Evolutionary conservation across 2,888 invertebrate species (phyloP).

Genomic region (Chromoteleia sp.): DNA sequence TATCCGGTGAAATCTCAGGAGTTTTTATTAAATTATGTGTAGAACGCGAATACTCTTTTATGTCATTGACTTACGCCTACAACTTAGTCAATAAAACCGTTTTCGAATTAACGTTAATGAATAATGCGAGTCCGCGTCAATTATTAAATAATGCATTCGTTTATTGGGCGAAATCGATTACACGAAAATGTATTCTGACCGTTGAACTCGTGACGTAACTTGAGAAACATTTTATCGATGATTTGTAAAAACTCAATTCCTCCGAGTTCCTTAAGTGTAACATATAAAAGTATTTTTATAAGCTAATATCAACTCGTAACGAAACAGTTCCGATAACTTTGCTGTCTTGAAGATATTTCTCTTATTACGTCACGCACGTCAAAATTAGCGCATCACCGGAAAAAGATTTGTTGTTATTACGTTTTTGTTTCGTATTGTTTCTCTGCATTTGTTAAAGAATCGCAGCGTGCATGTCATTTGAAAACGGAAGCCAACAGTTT

Average conservation of each 20-base stretch:
- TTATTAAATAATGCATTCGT: conserved; percentile 32
- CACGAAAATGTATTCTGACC: conserved; percentile 65
- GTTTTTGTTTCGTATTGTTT: conserved; percentile 82
- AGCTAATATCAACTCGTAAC: not conserved
- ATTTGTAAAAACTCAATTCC: conserved; percentile 8
- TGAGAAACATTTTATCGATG: conserved; percentile 23
- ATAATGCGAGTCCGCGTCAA: conserved; percentile 30
- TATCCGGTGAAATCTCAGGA: conserved; percentile 56
- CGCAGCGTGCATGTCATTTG: conserved; percentile 59
- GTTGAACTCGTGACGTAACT: conserved; percentile 58
- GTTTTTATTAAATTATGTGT: conserved; percentile 31
- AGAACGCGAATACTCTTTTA: conserved; percentile 49
- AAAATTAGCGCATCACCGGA: conserved; percentile 53
- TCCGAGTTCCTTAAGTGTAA: conserved; percentile 32
- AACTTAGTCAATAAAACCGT: conserved; percentile 31
- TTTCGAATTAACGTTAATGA: conserved; percentile 1
- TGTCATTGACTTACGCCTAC: conserved; percentile 48
- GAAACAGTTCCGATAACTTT: not conserved
- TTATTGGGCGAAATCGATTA: conserved; percentile 47
- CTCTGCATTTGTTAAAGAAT: conserved; percentile 80
- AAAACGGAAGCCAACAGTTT: conserved; percentile 15
- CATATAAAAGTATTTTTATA: conserved; percentile 59
- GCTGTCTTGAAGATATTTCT: not conserved
- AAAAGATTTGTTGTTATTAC: conserved; percentile 79
- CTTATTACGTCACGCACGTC: conserved; percentile 42